phyloP scores from a whole-genome alignment of 2,888 invertebrate species.

The Hirtodrosophila duncani region DNA sequence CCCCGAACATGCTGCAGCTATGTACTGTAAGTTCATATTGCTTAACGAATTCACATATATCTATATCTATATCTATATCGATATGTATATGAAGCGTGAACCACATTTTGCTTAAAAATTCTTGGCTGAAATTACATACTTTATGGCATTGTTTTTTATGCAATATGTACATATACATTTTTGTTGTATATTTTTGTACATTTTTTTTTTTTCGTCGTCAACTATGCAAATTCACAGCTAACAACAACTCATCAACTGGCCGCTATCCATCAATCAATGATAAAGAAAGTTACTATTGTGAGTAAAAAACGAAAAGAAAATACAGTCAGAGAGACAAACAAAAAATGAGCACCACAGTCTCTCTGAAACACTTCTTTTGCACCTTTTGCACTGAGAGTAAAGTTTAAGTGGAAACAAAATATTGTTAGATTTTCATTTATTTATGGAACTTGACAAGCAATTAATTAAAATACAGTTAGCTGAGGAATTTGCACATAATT shows the following conservation, averaged over 20 bases:
- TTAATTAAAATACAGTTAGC: conserved; percentile 46
- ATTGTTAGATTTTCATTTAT: not conserved
- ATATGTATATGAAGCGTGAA: conserved; percentile 5
- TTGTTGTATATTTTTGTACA: too few species aligned
- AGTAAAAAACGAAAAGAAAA: conserved; percentile 75
- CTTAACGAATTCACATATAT: not conserved
- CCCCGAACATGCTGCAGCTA: conserved; percentile 81
- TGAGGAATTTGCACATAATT: conserved; percentile 61
- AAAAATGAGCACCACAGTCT: too few species aligned
- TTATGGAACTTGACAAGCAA: conserved; percentile 9
- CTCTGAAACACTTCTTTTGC: too few species aligned
- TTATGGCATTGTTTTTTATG: conserved; percentile 24
- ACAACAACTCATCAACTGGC: conserved; percentile 80
- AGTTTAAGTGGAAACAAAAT: not conserved
- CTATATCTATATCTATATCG: not conserved
- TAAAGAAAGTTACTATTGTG: conserved; percentile 82
- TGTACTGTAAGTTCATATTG: conserved; percentile 79
- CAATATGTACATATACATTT: conserved; percentile 9
- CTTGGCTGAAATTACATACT: too few species aligned
- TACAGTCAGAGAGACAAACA: conserved; percentile 29
- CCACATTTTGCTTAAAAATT: too few species aligned
- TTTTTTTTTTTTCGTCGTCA: too few species aligned
- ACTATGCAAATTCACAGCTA: conserved; percentile 80
- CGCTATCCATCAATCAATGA: conserved; percentile 80
- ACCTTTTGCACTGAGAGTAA: conserved; percentile 18